Percentiles rank a stretch among this genome's conserved stretches.
phyloP scores from a whole-genome alignment of 37 sponge, comb jelly and placozoan genomes.

The Chondrosia reniformis region DNA sequence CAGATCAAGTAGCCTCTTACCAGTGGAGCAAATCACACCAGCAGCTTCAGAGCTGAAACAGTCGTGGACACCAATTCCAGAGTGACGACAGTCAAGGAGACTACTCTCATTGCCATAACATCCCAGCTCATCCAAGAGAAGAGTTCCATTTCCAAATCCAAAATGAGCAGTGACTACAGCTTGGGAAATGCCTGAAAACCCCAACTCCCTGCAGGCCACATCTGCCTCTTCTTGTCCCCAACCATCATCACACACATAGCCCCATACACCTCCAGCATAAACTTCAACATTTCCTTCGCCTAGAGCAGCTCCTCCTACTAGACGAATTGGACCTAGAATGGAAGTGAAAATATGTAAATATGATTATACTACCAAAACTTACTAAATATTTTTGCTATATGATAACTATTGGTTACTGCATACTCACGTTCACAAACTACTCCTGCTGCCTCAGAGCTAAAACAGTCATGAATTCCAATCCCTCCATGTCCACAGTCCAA shows the following conservation, averaged over 20 bases:
- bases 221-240: background rate
- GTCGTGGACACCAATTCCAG: conserved; percentile 10
- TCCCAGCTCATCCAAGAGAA: conserved; percentile 48
- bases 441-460: conserved; percentile 28
- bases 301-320: background rate
- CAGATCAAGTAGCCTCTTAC: background rate
- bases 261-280: background rate
- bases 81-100: conserved; percentile 21
- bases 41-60: conserved; percentile 36
- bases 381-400: background rate
- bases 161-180: background rate
- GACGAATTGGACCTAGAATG: background rate
- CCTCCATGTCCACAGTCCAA: conserved; percentile 7
- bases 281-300: conserved; percentile 2
- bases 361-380: background rate
- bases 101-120: conserved; percentile 47
- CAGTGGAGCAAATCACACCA: background rate
- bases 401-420: too few species aligned
- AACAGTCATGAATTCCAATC: conserved; percentile 19
- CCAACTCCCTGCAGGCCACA: background rate
- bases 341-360: background rate
- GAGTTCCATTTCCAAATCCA: conserved; percentile 20
- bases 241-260: background rate
- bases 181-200: too few species aligned
- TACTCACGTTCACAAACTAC: conserved; percentile 34